Evolutionary conservation across 2,888 invertebrate species (phyloP).

Genomic region (Meta bourneti): DNA sequence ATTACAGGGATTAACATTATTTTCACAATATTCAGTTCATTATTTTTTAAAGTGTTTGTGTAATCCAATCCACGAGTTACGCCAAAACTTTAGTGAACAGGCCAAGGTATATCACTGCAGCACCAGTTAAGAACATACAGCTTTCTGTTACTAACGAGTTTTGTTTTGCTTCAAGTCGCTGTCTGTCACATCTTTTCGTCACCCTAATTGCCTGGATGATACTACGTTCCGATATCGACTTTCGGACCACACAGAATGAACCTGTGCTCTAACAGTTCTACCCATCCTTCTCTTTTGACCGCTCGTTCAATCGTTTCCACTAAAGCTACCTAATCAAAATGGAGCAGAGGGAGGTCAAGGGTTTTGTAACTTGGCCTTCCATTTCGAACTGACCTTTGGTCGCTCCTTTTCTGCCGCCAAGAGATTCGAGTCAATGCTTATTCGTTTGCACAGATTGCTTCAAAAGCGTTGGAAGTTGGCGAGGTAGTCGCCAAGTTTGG

Average conservation of each 20-base stretch:
- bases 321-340: conserved; percentile 58
- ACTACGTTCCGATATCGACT: conserved; percentile 4
- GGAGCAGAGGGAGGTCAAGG: conserved; percentile 55
- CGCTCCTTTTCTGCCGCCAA: conserved; percentile 22
- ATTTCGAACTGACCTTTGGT: conserved; percentile 46
- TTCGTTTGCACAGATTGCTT: not conserved
- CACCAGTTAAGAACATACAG: too few species aligned
- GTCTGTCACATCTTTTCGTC: conserved; percentile 45
- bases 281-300: conserved; percentile 23
- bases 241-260: conserved; percentile 62
- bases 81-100: too few species aligned
- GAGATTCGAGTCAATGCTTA: not conserved
- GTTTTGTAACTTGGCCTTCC: conserved; percentile 65
- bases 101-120: too few species aligned
- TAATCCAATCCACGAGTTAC: too few species aligned
- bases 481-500: conserved; percentile 18
- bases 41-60: too few species aligned
- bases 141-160: not conserved
- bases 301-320: conserved; percentile 3
- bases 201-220: conserved; percentile 47
- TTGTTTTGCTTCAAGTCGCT: not conserved
- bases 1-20: too few species aligned
- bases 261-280: not conserved
- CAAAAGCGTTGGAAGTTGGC: not conserved
- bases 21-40: too few species aligned